Evolutionary conservation across 2,888 invertebrate genomes (phyloP).

Genomic region (Agapostemon virescens): DNA sequence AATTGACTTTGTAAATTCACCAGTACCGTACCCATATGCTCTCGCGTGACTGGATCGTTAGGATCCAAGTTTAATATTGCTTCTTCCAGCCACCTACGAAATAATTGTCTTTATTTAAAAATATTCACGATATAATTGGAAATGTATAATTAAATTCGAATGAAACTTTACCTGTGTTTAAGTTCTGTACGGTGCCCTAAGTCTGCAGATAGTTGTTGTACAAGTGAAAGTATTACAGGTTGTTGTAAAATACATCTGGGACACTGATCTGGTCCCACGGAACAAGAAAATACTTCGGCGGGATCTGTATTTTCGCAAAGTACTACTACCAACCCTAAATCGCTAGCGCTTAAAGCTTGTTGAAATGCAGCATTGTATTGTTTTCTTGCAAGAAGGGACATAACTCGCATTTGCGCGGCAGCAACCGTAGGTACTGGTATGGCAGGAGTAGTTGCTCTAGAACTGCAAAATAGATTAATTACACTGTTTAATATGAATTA

Average conservation of each 20-base stretch:
- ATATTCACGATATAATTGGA: slow-evolving; percentile 11
- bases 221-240: slow-evolving; percentile 93
- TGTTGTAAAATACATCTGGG: slow-evolving; percentile 90
- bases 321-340: slow-evolving; percentile 91
- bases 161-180: slow-evolving; percentile 85
- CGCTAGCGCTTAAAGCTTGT: slow-evolving; percentile 93
- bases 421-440: slow-evolving; percentile 81
- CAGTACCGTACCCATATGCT: slow-evolving; percentile 91
- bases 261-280: slow-evolving; percentile 80
- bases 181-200: slow-evolving; percentile 91
- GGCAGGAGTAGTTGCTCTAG: slow-evolving; percentile 89
- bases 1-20: slow-evolving; percentile 89
- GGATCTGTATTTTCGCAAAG: slow-evolving; percentile 93
- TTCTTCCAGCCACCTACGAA: slow-evolving; percentile 90
- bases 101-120: slow-evolving; percentile 25
- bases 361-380: slow-evolving; percentile 94
- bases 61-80: slow-evolving; percentile 92
- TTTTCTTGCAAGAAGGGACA: slow-evolving; percentile 82
- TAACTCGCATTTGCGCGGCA: slow-evolving; percentile 75
- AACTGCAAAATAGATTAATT: slow-evolving; percentile 80
- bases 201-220: slow-evolving; percentile 96
- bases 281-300: slow-evolving; percentile 85
- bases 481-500: background rate
- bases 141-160: background rate
- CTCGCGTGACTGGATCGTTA: slow-evolving; percentile 88